Base-by-base conservation (phyloP, 1,140 invertebrate species). In the Drosophila parvula region DNA sequence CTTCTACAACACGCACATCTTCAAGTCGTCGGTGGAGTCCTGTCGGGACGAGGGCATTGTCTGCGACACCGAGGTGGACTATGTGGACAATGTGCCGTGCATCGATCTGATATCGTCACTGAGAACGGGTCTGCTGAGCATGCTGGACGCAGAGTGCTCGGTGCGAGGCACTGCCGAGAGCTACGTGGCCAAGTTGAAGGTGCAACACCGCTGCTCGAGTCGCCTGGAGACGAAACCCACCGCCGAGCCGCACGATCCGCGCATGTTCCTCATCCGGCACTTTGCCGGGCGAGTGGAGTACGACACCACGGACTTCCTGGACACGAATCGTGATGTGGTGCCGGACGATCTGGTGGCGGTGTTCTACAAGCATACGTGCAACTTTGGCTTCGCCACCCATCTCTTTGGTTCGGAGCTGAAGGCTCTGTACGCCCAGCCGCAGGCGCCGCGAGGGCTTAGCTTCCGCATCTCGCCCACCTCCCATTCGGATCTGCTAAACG, bases 1-100 rank as follows among this genome's bases (percentile, higher is more conserved):
- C 92, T 98, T 98, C 92, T 99, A 98, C 93, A 98, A 98, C 91
- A 98, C 97, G 36, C 97, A 98, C 92, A 97, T 98, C 67, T 98
- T 99, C 93, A 98, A 98, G 92, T 97, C 96, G 8, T 97, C 96
- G 58, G 97, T 98, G 65, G 97, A 98, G 92, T 97, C 97, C 44
- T 98, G 97, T 89, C 94, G 96, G 60, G 98, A 98, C 90, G 98
- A 99, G 93, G 97, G 97, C 30, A 97, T 99, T 73, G 94, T 95
- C n/a, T 96, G 96, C 90, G 97, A 98, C 82, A 95, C 98, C 27
- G 96, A 98, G 92, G 96, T 98, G 27, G 97, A 98, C 91, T 98
- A 98, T 93, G 97, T 98, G 50, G 97, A 99, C 92, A 98, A 98
- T 92, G 97, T 98, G 65, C 97, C 98, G 7, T 98, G 97, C 92